Evolutionary conservation across 2,113 vertebrate genomes (phyloP), one percentile per base, ranked within the genome.

Genomic region (Corythaixoides concolor): DNA sequence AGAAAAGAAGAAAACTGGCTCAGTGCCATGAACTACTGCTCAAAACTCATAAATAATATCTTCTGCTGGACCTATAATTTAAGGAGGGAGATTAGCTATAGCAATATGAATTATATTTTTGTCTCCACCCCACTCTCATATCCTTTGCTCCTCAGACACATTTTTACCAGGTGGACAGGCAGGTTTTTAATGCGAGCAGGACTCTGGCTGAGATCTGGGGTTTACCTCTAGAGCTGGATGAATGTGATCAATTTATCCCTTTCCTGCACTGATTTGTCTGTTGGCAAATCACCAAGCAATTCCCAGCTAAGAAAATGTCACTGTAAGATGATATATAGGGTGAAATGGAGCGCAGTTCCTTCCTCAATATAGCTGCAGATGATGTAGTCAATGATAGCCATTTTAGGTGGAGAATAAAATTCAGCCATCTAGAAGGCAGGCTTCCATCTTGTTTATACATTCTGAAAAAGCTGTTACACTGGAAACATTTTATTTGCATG

Each of bases 271-370:
- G 69, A 94, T 96, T 93, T 96, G 88, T 93, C 83, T 93, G 90
- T 80, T 96, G 96, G 94, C 95, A 94, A 94, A 91, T 87, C 83
- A 92, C 95, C 96, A 96, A 96, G 95, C 93, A 93, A 94, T 97
- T 96, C 92, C 69, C 75, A 90, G 90, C 94, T 96, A 88, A 94
- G 88, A 86, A 97, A 97, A 92, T 53, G 86, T 78, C 62, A 0
- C 77, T 92, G 76, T 68, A 76, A 81, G 60, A 89, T 90, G 86
- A 94, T 93, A 72, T 53, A 96, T 45, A 82, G 80, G 73, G 73
- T 89, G 76, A 90, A 89, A 92, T 68, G 73, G 68, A 94, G 73
- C 94, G 86, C 86, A 94, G 88, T 75, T 96, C 76, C 79, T 89
- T 94, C 84, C 83, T 95, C 86, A 93, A 50, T 75, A 85, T 68